phyloP scores from a whole-genome alignment of 2,113 vertebrate species.

The Macquaria australasica region DNA sequence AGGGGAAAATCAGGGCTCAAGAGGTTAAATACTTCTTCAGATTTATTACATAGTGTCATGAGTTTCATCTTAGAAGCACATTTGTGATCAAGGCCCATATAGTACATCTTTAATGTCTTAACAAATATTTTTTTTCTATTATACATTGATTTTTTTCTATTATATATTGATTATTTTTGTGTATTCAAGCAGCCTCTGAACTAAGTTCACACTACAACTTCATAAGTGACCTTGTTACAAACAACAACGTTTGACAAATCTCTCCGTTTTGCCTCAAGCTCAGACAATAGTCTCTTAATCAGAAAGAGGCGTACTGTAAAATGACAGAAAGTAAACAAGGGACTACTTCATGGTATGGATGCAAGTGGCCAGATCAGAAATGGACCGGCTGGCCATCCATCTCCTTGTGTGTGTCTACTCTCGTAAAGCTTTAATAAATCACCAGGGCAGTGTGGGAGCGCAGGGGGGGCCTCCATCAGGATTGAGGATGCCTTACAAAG shows the following conservation, averaged over 20 bases:
- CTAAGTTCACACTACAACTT: not conserved
- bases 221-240: not conserved
- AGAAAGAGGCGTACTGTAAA: not conserved
- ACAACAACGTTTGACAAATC: not conserved
- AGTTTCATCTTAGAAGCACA: not conserved
- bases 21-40: not conserved
- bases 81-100: not conserved
- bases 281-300: slow-evolving; percentile 9
- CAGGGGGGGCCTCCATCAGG: slow-evolving; percentile 13
- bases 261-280: not conserved
- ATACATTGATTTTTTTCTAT: not conserved
- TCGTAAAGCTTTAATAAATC: slow-evolving; percentile 74
- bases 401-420: slow-evolving; percentile 54
- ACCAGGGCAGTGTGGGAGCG: slow-evolving; percentile 38
- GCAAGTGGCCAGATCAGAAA: slow-evolving; percentile 42
- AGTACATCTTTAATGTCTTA: not conserved
- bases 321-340: slow-evolving; percentile 29
- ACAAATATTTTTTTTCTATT: not conserved
- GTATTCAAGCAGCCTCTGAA: not conserved
- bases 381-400: slow-evolving; percentile 44
- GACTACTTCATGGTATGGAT: slow-evolving; percentile 20
- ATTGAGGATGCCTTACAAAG: slow-evolving; percentile 72
- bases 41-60: not conserved
- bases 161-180: not conserved
- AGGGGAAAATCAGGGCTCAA: not conserved